Percentiles rank a stretch among this genome's conserved stretches.
Conservation (phyloP, 2,888 invertebrate species). For the Lypha dubia region DNA sequence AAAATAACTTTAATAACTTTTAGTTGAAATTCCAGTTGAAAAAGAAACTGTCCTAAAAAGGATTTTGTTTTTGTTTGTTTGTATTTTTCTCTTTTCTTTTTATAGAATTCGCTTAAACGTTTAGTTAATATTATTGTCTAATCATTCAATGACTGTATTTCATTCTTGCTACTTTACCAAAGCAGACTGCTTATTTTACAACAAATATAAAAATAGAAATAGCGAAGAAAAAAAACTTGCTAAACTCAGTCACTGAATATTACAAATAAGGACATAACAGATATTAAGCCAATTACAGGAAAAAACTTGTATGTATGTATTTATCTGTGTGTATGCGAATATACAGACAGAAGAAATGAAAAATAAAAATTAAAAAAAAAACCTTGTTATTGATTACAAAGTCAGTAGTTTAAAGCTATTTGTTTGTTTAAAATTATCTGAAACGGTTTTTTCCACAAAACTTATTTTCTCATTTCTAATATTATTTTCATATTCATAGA, state of each 20-base stretch:
- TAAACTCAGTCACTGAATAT: conserved; percentile 65
- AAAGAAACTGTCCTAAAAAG: conserved; percentile 18
- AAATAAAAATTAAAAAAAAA: conserved; percentile 1
- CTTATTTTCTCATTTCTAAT: not conserved
- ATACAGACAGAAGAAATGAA: conserved; percentile 9
- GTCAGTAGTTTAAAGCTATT: conserved; percentile 2
- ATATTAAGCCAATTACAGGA: conserved; percentile 60
- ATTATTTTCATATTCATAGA: not conserved
- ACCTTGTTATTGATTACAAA: not conserved
- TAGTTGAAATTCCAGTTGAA: too few species aligned
- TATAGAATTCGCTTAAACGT: not conserved
- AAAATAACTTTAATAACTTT: not conserved
- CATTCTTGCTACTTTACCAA: not conserved
- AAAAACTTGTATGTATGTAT: conserved; percentile 46
- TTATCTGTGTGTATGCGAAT: not conserved
- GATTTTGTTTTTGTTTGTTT: not conserved
- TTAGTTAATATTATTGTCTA: conserved; percentile 34
- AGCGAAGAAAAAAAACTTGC: conserved; percentile 44
- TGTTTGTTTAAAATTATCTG: not conserved
- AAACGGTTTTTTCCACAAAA: not conserved
- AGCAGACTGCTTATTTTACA: conserved; percentile 5
- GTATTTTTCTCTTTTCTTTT: not conserved
- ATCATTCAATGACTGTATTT: conserved; percentile 55
- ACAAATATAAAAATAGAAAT: conserved; percentile 10
- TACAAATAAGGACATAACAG: conserved; percentile 69